These are phyloP conservation scores for Bicyclus anynana DNA, from an alignment of 1,140 invertebrate genomes.

Conservation along the genomic window DNA sequence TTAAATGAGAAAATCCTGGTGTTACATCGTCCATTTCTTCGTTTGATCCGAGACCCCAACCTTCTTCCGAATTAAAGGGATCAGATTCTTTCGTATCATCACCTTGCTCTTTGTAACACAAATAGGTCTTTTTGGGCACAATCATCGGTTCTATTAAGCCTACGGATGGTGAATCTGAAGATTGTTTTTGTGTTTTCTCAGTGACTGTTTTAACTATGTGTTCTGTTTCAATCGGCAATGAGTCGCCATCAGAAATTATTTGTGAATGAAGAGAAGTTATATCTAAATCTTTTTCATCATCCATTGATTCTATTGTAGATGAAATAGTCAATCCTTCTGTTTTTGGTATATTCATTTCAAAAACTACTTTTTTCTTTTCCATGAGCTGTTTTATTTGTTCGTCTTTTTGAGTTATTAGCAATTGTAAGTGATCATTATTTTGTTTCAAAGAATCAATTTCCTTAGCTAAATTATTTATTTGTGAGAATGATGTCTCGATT, in stretches of 20 bases:
- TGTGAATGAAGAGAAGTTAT: constrained; percentile 52
- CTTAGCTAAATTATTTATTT: constrained; percentile 34
- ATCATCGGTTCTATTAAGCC: constrained; percentile 49
- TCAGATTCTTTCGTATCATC: constrained; percentile 34
- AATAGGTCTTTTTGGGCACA: constrained; percentile 75
- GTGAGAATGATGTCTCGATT: constrained; percentile 23
- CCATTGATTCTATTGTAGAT: constrained; percentile 62
- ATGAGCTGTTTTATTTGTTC: constrained; percentile 61
- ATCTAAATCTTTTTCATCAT: constrained; percentile 37
- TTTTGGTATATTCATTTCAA: constrained; percentile 73
- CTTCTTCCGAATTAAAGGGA: constrained; percentile 70
- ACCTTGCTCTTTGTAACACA: constrained; percentile 62
- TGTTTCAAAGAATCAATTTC: constrained; percentile 36
- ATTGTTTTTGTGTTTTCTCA: constrained; percentile 33
- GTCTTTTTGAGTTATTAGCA: constrained; percentile 44
- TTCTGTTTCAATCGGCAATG: not conserved
- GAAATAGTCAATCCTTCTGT: constrained; percentile 70
- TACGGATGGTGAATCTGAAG: constrained; percentile 11
- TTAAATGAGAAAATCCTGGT: constrained; percentile 49
- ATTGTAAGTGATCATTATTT: constrained; percentile 44
- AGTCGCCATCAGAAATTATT: constrained; percentile 45
- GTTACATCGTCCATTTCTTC: constrained; percentile 45
- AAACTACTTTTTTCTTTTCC: constrained; percentile 57
- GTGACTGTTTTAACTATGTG: constrained; percentile 32
- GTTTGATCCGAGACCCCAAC: constrained; percentile 57